Conservation (phyloP, 1,140 invertebrate species). For the Nephotettix cincticeps region DNA sequence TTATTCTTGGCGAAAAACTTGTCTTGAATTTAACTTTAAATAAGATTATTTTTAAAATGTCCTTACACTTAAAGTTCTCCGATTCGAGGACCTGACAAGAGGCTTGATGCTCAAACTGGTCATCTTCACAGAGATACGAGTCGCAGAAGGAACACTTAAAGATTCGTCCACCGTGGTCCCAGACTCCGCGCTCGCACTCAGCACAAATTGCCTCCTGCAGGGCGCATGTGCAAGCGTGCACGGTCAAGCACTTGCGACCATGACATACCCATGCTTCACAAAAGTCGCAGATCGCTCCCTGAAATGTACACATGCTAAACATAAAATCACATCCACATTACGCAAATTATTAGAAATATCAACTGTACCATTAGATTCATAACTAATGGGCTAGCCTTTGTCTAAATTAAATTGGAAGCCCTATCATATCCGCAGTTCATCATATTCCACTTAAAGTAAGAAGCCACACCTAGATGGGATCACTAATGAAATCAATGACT, state of each 20-base stretch:
- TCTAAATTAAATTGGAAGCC: too few species aligned
- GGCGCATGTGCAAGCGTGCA: conserved; percentile 92
- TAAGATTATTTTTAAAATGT: too few species aligned
- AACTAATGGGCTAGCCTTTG: too few species aligned
- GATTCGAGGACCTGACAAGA: conserved; percentile 93
- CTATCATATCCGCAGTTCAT: too few species aligned
- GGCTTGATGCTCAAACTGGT: conserved; percentile 98
- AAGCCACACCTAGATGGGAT: too few species aligned
- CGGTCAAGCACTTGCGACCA: conserved; percentile 84
- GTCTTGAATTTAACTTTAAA: too few species aligned
- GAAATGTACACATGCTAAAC: conserved; percentile 37
- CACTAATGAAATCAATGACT: too few species aligned
- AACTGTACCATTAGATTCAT: neutral
- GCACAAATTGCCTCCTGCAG: conserved; percentile 83
- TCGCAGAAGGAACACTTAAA: conserved; percentile 92
- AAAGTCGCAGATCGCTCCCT: conserved; percentile 96
- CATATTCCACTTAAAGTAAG: too few species aligned
- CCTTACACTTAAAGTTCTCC: conserved; percentile 89
- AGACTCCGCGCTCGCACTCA: conserved; percentile 90
- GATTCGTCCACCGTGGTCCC: conserved; percentile 92
- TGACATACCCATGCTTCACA: conserved; percentile 98
- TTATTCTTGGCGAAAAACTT: too few species aligned
- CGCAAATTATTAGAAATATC: conserved; percentile 14
- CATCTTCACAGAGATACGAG: conserved; percentile 93
- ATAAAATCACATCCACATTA: too few species aligned